Base-by-base conservation (phyloP, 1,140 invertebrate genomes). In the Nomia melanderi region DNA sequence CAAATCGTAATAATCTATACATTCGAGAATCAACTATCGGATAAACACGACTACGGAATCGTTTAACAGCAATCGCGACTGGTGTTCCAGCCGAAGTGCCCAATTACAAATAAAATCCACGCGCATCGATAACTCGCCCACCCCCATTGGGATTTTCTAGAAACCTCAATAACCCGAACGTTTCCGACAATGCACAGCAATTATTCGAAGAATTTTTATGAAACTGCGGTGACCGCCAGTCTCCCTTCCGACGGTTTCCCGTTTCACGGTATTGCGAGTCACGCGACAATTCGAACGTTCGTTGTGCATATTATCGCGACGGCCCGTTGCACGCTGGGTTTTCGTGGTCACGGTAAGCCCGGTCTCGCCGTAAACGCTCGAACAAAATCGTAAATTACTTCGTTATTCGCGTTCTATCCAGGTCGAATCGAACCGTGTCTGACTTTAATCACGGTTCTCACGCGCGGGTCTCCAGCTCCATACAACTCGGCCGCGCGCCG, bases 351-450 rank as follows among this genome's bases (percentile, higher is more conserved):
- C 56, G 65, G 57, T 65, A 82, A 73, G 54, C 17, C 50, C 41
- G 44, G 77, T 82, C 81, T 47, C 77, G 54, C 56, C 39, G n/a
- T 78, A 66, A 83, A 73, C 81, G 81, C 82, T 73, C 41, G 41
- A 31, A 65, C 56, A 39, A 65, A 75, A 82, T 76, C 79, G 69
- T 78, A 82, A 81, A 81, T 77, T 72, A 81, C 79, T 71, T 77
- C 31, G 80, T 81, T 77, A 60, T 76, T 71, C 65, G 59, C 60
- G 44, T 36, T 53, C 56, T 33, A 31, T 64, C n/a, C 29, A 11
- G 44, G 12, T 47, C 60, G 70, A 62, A 78, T 82, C 81, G 65
- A 82, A 81, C 33, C 31, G 0, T n/a, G 14, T 29, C 36, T 17
- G 31, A 31, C 59, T 65, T 82, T 77, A 59, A 78, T 65, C 63